A percentile compares a stretch with the other conserved stretches of the same genome.
Conservation (phyloP, 2,888 invertebrate species). For the Tanytarsus gracilentus region DNA sequence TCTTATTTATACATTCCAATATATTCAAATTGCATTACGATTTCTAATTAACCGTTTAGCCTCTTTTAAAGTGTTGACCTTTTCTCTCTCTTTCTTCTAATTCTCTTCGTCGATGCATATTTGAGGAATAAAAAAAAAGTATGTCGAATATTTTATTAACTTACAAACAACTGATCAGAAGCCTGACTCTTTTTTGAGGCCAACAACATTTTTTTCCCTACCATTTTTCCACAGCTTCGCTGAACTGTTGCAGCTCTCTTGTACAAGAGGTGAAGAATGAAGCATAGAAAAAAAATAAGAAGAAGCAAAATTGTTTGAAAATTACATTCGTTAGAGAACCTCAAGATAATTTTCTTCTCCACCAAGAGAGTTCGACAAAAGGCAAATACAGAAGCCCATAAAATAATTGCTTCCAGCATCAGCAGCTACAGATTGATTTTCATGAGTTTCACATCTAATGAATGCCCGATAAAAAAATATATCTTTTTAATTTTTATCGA, state of each 20-base stretch:
- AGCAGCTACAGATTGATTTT: slow-evolving; percentile 15
- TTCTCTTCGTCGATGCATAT: background rate
- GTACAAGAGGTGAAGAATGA: no score
- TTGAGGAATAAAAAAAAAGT: background rate
- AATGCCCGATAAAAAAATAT: slow-evolving; percentile 13
- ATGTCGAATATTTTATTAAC: background rate
- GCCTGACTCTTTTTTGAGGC: slow-evolving; percentile 25
- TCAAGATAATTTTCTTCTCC: background rate
- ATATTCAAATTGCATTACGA: background rate
- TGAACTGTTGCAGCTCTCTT: no score
- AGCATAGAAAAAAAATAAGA: no score
- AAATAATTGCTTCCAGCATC: slow-evolving; percentile 25
- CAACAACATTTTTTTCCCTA: slow-evolving; percentile 25
- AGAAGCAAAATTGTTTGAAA: no score
- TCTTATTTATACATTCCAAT: background rate
- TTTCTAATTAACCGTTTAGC: slow-evolving; percentile 23
- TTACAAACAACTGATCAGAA: slow-evolving; percentile 1
- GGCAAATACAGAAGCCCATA: slow-evolving; percentile 24
- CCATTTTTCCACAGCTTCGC: no score
- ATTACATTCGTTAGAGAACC: slow-evolving; percentile 10
- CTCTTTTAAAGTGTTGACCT: slow-evolving; percentile 27
- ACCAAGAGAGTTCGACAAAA: slow-evolving; percentile 11
- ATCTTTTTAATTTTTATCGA: background rate
- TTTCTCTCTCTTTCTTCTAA: background rate
- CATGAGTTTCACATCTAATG: slow-evolving; percentile 17